These are phyloP conservation scores for Centroberyx gerrardi DNA, from an alignment of 2,797 vertebrate genomes.

Conservation along the genomic window DNA sequence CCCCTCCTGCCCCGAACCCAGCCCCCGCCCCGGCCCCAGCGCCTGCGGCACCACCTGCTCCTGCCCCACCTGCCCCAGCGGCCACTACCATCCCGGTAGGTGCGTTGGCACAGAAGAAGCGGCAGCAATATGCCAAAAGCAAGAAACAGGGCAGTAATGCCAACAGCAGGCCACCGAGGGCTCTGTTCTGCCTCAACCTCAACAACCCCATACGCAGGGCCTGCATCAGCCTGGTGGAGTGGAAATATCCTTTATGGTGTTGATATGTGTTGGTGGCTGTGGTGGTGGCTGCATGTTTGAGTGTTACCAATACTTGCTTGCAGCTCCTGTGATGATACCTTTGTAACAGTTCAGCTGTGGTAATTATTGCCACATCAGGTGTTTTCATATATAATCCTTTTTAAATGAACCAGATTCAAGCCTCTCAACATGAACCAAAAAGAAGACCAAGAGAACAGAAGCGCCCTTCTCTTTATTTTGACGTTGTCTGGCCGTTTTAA, in stretches of 20 bases:
- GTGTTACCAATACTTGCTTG: conserved; percentile 1
- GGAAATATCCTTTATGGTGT: conserved; percentile 97
- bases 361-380: conserved; percentile 18
- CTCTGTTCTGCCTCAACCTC: conserved; percentile 98
- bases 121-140: conserved; percentile 99
- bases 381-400: not conserved
- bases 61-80: conserved; percentile 67
- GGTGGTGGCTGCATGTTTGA: not conserved
- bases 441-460: too few relatives aligned
- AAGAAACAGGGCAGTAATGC: conserved; percentile 98
- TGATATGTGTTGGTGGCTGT: conserved; percentile 3
- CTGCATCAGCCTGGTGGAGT: conserved; percentile 99
- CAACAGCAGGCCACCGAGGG: conserved; percentile 95
- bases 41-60: conserved; percentile 77
- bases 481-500: too few relatives aligned
- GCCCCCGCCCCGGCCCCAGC: conserved; percentile 82
- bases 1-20: conserved; percentile 74
- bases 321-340: not conserved
- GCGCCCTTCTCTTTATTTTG: too few relatives aligned
- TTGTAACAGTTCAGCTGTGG: not conserved
- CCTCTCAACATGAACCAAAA: too few relatives aligned
- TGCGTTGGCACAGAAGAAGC: conserved; percentile 98
- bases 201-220: conserved; percentile 99
- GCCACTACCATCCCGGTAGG: conserved; percentile 90
- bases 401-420: not conserved